Conservation (phyloP, 2,797 vertebrate genomes). For the Spondyliosoma cantharus region DNA sequence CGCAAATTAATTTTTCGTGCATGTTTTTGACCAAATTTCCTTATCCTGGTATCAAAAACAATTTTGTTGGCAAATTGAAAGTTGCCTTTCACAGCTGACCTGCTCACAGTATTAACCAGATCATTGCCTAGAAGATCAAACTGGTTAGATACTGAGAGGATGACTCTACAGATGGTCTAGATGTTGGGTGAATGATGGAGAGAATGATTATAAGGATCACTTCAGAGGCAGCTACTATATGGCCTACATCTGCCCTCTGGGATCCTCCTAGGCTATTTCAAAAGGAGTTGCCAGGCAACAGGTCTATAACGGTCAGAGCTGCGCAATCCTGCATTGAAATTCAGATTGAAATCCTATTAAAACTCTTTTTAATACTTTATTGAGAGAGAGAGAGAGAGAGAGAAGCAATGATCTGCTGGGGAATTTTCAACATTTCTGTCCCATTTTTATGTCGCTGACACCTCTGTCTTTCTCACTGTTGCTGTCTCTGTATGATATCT, state of each 20-base stretch:
- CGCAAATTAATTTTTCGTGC: neutral
- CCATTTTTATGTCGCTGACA: conserved; percentile 41
- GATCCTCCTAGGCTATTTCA: conserved; percentile 59
- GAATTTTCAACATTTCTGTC: conserved; percentile 38
- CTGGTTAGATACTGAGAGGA: neutral
- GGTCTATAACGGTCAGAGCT: conserved; percentile 60
- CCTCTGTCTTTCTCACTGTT: conserved; percentile 45
- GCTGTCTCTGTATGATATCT: conserved; percentile 73
- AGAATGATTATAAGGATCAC: conserved; percentile 31
- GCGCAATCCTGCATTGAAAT: conserved; percentile 62
- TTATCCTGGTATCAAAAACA: neutral
- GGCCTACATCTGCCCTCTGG: conserved; percentile 48
- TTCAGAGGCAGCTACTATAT: conserved; percentile 45
- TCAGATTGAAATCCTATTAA: conserved; percentile 57
- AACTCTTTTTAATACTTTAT: conserved; percentile 36
- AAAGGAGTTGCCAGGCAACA: conserved; percentile 79
- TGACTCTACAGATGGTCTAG: conserved; percentile 6
- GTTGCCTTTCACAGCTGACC: neutral
- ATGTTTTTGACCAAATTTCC: conserved; percentile 5
- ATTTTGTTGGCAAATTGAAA: neutral
- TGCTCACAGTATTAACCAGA: conserved; percentile 1
- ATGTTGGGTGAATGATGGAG: conserved; percentile 20
- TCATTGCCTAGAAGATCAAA: conserved; percentile 1
- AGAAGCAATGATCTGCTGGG: neutral
- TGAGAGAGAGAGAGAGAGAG: conserved; percentile 17